phyloP scores from a whole-genome alignment of 2,888 invertebrate genomes.

The Cremastobaeus sp. region DNA sequence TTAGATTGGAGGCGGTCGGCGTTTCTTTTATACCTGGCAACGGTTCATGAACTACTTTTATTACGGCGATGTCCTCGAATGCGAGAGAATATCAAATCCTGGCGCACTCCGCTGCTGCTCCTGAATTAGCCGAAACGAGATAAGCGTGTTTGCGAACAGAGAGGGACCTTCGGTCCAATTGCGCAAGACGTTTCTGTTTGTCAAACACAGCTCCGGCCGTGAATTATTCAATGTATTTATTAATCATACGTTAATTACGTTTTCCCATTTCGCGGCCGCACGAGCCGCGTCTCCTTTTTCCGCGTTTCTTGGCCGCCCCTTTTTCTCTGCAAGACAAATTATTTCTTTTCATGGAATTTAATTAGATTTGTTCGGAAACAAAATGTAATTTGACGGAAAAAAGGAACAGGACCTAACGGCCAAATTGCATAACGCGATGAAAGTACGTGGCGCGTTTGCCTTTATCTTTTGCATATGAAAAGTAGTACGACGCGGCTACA shows the following conservation, averaged over 20 bases:
- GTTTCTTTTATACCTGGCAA: constrained; percentile 68
- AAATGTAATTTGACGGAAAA: constrained; percentile 56
- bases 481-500: constrained; percentile 54
- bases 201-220: constrained; percentile 26
- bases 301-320: background rate
- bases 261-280: constrained; percentile 27
- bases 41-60: constrained; percentile 61
- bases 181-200: constrained; percentile 30
- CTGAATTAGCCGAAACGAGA: constrained; percentile 43
- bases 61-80: constrained; percentile 55
- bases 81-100: constrained; percentile 54
- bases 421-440: constrained; percentile 55
- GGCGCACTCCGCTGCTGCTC: constrained; percentile 38
- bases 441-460: constrained; percentile 56
- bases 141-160: constrained; percentile 44
- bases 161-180: constrained; percentile 16
- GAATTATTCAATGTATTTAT: constrained; percentile 43
- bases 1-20: constrained; percentile 69
- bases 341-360: constrained; percentile 59
- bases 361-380: constrained; percentile 60
- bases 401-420: constrained; percentile 34
- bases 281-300: background rate
- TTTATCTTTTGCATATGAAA: constrained; percentile 60
- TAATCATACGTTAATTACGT: constrained; percentile 47
- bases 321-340: constrained; percentile 48